Base-by-base conservation (phyloP, 2,113 vertebrate species). In the Sinocyclocheilus maitianheensis region DNA sequence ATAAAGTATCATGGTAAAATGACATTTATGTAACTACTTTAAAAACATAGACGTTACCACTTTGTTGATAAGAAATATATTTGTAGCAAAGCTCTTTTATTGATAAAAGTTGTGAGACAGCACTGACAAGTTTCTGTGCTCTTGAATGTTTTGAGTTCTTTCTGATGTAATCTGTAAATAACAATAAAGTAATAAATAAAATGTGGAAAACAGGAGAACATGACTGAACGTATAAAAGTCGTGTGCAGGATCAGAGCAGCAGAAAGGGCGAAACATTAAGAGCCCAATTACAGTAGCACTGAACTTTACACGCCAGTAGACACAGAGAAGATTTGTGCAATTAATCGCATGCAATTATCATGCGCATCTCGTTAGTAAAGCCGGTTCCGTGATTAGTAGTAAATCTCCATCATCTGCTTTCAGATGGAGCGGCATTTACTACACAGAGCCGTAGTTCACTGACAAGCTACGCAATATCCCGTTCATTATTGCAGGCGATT, bases 251-350 rank as follows among this genome's bases (percentile, higher is more conserved):
- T 82, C 37, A 62, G 12, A 62, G 24, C 30, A 55, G 10, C 86
- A 87, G 55, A 93, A 92, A 92, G 89, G 91, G 84, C 84, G 90
- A 55, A 86, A 89, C 87, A 65, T 90, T 81, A 88, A 89, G 88
- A 62, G 90, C 90, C 91, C 92, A 93, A 93, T 94, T 93, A 94
- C 92, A 90, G 92, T 77, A 89, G 92, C 80, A 14, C 87, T 88
- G 91, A 94, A 92, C 92, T 94, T 94, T 94, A 88, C 85, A 92
- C 92, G 91, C 77, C 1, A n/a, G 67, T 55, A 89, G 91, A 67
- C 22, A 89, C 90, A 89, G 88, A 86, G 86, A 90, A 93, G 93
- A 88, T 88, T 86, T 34, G 30, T 34, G 30, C 30, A 34, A 34
- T 34, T 34, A 30, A 34, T 34, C 30, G 30, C 30, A 34, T 34